Evolutionary conservation across 2,797 vertebrate genomes (phyloP), one percentile per base, ranked within the genome.

Genomic region (Squalus acanthias): DNA sequence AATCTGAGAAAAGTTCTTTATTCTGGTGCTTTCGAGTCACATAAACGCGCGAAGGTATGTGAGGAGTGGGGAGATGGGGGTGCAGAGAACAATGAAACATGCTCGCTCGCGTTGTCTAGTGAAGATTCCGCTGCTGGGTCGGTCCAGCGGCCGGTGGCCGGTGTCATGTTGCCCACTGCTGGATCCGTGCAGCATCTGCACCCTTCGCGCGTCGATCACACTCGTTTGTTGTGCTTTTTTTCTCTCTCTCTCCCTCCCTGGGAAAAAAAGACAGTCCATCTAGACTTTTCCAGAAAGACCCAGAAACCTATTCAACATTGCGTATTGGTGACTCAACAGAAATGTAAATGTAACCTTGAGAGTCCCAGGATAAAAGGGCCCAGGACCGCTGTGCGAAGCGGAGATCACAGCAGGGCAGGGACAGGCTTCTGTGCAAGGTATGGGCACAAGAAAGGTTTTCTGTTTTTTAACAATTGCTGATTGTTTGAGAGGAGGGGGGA

Each of bases 341-440:
- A 57, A 95, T 95, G 70, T 95, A 74, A 95, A 95, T 95, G 29
- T 95, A 76, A 95, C 69, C 46, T 95, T 74, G 69, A 74, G 94
- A 74, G 94, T 76, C 50, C 46, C 70, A 95, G 70, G 69, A 95
- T 95, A 95, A 95, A 95, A 95, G 26, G 94, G 29, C 65, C 20
- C 24, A 65, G 39, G 67, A 74, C 8, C 46, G 93, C 93, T 53
- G 46, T 13, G 70, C 50, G 46, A 95, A 33, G 29, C 94, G 50
- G 94, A 95, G 94, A 74, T 33, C 69, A 39, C 39, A 95, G 46
- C 46, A 70, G 46, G 69, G 94, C 29, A 57, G 94, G 46, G 46
- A 53, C 29, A 50, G 92, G 46, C 70, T 33, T 53, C 67, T 95
- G 1, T 60, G 70, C 20, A 29, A 95, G 94, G 94, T 95, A 95